Evolutionary conservation across 1,140 invertebrate species (phyloP), one percentile per base, ranked within the genome.

Genomic region (Drosophila repletoides): DNA sequence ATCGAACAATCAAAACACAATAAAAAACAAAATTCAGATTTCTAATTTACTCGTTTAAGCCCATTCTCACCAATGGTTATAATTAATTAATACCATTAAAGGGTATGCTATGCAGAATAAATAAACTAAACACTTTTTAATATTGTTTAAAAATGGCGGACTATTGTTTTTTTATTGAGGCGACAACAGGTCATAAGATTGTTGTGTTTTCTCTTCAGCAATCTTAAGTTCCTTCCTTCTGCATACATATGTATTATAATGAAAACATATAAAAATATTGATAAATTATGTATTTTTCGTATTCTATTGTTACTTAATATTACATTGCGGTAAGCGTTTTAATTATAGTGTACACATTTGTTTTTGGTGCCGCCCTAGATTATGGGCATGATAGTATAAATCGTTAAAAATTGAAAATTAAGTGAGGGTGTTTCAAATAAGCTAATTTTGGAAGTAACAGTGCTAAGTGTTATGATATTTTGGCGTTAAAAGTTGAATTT

Each of bases 251-350:
- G 17, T 2, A 36, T 6, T 15, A 15, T 36, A 17, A 36, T 36
- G 5, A 41, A 34, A 15, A 3, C 12, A 34, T 34, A 34, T 21
- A 7, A 24, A n/a, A 34, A 9, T 43, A 24, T 10, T 26, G 6
- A 24, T 22, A 24, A 21, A 15, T 26, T 38, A 24, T 10, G 31
- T 22, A 3, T 19, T 9, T 40, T 3, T 26, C 14, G 7, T n/a
- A 15, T 14, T 36, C 19, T 34, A 24, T 51, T 3, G 9, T 10
- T 4, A 22, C 31, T 51, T 24, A 51, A 24, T 24, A 51, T 34
- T n/a, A 51, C 6, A 36, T n/a, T n/a, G n/a, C n/a, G n/a, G n/a
- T 41, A 41, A 45, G 12, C 41, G 22, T 12, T 45, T 26, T 45
- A 45, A 26, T 45, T 26, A 10, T 10, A 15, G 7, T 15, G 41